Percentiles rank a stretch among this genome's conserved stretches.
Conservation (phyloP, 2,113 vertebrate species). For the Alces alces region DNA sequence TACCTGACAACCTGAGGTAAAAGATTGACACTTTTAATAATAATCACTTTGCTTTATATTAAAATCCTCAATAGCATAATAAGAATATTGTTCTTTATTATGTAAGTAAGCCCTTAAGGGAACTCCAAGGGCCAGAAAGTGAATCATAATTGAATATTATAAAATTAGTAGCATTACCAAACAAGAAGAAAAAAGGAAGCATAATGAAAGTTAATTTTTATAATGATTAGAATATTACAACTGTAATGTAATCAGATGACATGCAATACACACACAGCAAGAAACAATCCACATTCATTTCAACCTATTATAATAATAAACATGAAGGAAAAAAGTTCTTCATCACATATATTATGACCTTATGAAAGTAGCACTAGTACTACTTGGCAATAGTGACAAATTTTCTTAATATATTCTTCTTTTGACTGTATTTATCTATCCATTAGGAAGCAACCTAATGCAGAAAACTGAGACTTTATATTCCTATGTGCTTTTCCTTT, state of each 20-base stretch:
- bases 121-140: not conserved
- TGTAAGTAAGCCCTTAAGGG: not conserved
- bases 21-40: constrained; percentile 3
- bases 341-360: not conserved
- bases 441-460: not conserved
- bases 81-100: constrained; percentile 19
- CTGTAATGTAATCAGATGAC: not conserved
- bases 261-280: not conserved
- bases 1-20: not conserved
- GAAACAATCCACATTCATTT: not conserved
- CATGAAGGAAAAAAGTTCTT: not conserved
- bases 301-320: not conserved
- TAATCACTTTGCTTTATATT: not conserved
- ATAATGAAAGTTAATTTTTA: not conserved
- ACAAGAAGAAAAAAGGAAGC: not conserved
- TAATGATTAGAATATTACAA: not conserved
- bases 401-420: not conserved
- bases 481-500: not conserved
- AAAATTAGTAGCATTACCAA: not conserved
- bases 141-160: not conserved
- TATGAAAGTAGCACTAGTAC: not conserved
- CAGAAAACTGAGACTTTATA: not conserved
- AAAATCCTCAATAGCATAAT: not conserved
- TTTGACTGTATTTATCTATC: not conserved
- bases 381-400: not conserved